Percentiles rank a stretch among this genome's conserved stretches.
Conservation (phyloP, 2,797 vertebrate species). For the Gastrophryne carolinensis region DNA sequence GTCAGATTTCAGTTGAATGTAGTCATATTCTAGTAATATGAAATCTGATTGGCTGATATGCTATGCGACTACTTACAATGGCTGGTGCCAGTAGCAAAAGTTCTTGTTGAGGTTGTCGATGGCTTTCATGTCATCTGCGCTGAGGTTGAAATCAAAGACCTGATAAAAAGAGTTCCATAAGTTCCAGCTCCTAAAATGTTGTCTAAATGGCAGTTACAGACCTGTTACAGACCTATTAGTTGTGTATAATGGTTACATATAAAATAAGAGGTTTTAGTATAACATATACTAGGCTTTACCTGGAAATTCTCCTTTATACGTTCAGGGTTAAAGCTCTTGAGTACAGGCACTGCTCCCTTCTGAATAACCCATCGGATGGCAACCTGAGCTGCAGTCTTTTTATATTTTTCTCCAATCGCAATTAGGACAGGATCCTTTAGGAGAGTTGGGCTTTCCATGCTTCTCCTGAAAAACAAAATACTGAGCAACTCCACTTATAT, state of each 20-base stretch:
- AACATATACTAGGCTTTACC: too few species aligned
- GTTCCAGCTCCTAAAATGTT: too few species aligned
- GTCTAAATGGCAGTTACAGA: too few species aligned
- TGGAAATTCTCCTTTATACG: neutral
- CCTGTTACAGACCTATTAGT: too few species aligned
- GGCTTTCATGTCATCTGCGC: slow-evolving; percentile 45
- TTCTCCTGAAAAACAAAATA: neutral
- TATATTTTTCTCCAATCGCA: neutral
- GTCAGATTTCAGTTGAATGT: too few species aligned
- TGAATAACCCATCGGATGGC: neutral
- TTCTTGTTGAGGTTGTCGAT: slow-evolving; percentile 37
- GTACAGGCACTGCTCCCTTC: neutral
- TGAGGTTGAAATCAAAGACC: slow-evolving; percentile 50
- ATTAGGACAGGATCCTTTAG: neutral
- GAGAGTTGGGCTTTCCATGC: neutral
- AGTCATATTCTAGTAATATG: too few species aligned
- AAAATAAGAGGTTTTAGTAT: too few species aligned
- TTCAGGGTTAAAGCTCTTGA: neutral
- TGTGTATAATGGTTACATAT: too few species aligned
- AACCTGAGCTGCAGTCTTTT: neutral
- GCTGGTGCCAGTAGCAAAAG: neutral
- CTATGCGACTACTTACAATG: neutral
- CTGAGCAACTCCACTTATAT: too few species aligned
- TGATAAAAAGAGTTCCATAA: neutral
- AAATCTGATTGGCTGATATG: too few species aligned